Evolutionary conservation across 1,140 invertebrate species (phyloP).

Genomic region (Diabrotica undecimpunctata): DNA sequence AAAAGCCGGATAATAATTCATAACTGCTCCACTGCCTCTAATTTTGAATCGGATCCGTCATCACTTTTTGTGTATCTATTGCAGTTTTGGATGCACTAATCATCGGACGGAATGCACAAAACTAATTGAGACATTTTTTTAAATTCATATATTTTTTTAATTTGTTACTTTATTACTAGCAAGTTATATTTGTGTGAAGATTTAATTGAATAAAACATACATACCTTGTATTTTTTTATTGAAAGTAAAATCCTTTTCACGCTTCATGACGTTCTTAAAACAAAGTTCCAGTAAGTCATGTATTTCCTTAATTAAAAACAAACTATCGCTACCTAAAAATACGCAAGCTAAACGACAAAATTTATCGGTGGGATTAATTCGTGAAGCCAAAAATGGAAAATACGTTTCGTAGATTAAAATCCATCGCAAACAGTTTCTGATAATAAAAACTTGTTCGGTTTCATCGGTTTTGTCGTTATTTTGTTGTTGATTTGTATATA

Average conservation of each 20-base stretch:
- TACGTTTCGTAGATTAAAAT: constrained; percentile 57
- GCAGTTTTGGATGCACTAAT: no score
- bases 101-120: no score
- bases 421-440: constrained; percentile 54
- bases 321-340: constrained; percentile 55
- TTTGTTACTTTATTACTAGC: neutral
- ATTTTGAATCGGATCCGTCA: no score
- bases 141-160: no score
- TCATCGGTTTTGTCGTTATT: constrained; percentile 41
- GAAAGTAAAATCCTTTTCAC: constrained; percentile 50
- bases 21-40: no score
- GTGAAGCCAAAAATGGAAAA: constrained; percentile 51
- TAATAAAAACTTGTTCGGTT: constrained; percentile 48
- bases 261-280: constrained; percentile 48
- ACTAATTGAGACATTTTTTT: neutral
- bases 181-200: no score
- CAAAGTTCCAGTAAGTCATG: constrained; percentile 49
- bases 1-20: no score
- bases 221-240: constrained; percentile 47
- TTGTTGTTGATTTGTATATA: constrained; percentile 54
- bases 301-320: constrained; percentile 53
- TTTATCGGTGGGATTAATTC: constrained; percentile 54
- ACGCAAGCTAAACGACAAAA: constrained; percentile 56
- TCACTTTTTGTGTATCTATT: no score
- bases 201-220: no score